A percentile compares a stretch with the other conserved stretches of the same genome.
Evolutionary conservation across 1,140 invertebrate genomes (phyloP).

Genomic region (Diorhabda sublineata): DNA sequence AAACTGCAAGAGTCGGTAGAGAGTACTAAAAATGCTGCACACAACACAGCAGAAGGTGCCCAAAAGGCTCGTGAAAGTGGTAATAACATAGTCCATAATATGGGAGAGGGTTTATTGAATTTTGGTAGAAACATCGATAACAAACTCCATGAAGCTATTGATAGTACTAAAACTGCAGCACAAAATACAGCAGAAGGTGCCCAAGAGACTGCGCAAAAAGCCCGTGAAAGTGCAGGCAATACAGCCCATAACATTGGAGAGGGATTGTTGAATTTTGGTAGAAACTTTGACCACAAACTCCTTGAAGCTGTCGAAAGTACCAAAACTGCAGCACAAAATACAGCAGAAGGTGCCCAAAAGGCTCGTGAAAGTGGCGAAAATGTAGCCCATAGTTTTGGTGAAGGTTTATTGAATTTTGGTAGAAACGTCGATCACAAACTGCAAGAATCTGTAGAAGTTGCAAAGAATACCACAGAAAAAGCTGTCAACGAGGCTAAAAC

Average conservation of each 20-base stretch:
- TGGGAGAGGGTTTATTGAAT: slow-evolving; percentile 15
- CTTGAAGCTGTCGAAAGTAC: slow-evolving; percentile 13
- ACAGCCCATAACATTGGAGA: slow-evolving; percentile 4
- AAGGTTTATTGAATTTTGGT: not conserved
- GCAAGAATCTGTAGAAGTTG: slow-evolving; percentile 19
- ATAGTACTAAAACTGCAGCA: slow-evolving; percentile 7
- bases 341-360: slow-evolving; percentile 12
- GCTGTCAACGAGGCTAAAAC: slow-evolving; percentile 5
- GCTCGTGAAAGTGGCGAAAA: slow-evolving; percentile 23
- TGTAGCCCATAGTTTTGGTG: slow-evolving; percentile 8
- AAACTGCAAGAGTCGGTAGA: slow-evolving; percentile 19
- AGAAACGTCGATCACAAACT: slow-evolving; percentile 22
- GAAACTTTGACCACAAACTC: slow-evolving; percentile 10
- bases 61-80: slow-evolving; percentile 10
- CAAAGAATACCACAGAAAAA: slow-evolving; percentile 16
- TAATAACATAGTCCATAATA: not conserved
- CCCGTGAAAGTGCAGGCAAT: slow-evolving; percentile 17
- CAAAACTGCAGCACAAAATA: slow-evolving; percentile 6
- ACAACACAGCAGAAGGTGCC: slow-evolving; percentile 16
- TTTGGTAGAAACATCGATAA: slow-evolving; percentile 18
- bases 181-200: slow-evolving; percentile 20
- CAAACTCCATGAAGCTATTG: slow-evolving; percentile 26
- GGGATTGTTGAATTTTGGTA: slow-evolving; percentile 17
- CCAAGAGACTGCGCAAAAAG: slow-evolving; percentile 22
- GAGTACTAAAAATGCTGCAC: slow-evolving; percentile 7